Percentiles rank a stretch among this genome's conserved stretches.
Evolutionary conservation across 2,113 vertebrate genomes (phyloP).

Genomic region (Zosterops pallidus): DNA sequence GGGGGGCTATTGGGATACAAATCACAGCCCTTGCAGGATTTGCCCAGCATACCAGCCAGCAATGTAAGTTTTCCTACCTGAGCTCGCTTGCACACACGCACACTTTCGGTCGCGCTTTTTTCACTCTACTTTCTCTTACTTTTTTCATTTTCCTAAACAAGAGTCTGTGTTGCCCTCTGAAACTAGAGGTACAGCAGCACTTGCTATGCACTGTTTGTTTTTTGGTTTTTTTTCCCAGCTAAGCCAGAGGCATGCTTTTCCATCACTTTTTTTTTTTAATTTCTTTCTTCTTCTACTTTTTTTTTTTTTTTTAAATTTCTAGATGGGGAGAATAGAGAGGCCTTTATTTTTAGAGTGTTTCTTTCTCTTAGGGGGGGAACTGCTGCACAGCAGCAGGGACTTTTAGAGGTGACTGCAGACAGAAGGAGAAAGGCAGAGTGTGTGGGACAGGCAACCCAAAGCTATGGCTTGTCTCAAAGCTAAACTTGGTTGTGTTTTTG

Average conservation of each 20-base stretch:
- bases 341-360: conserved; percentile 28
- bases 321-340: neutral
- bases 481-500: neutral
- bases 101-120: fast-evolving
- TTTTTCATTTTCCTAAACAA: neutral
- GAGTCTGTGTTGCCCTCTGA: neutral
- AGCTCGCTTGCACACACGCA: neutral
- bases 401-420: conserved; percentile 14
- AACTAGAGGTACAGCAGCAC: neutral
- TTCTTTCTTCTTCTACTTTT: neutral
- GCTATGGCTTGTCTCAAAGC: neutral
- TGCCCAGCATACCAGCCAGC: neutral
- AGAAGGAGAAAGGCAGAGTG: neutral
- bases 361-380: neutral
- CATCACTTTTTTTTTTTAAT: neutral
- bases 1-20: conserved; percentile 54
- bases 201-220: neutral
- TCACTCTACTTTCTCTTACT: neutral
- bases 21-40: conserved; percentile 46
- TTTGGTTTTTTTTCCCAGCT: neutral
- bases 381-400: neutral
- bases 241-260: neutral
- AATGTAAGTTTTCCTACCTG: conserved; percentile 68
- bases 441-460: neutral
- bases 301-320: neutral